Evolutionary conservation across 2,113 vertebrate species (phyloP).

Genomic region (Notiomystis cincta): DNA sequence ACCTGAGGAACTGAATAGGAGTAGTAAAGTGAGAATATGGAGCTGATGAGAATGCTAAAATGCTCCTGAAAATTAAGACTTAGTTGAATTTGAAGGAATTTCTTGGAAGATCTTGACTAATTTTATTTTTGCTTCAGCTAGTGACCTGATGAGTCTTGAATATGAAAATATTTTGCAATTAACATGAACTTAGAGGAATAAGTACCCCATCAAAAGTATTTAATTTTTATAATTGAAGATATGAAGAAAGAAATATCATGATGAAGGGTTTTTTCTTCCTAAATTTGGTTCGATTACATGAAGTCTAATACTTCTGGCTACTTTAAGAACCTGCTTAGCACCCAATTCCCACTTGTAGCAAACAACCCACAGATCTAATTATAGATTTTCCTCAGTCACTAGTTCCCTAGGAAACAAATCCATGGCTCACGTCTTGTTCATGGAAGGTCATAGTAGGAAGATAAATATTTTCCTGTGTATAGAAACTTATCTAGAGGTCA

Average conservation of each 20-base stretch:
- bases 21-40: background rate
- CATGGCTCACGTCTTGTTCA: constrained; percentile 67
- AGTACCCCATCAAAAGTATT: background rate
- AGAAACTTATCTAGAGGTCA: constrained; percentile 77
- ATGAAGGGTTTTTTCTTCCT: background rate
- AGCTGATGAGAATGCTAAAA: background rate
- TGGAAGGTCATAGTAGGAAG: constrained; percentile 73
- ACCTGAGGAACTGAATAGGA: background rate
- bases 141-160: background rate
- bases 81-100: background rate
- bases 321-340: constrained; percentile 65
- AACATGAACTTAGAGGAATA: background rate
- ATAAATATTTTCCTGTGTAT: constrained; percentile 71
- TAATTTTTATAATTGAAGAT: background rate
- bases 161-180: background rate
- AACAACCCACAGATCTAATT: constrained; percentile 80
- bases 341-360: constrained; percentile 68
- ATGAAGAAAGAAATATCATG: background rate
- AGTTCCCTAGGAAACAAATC: constrained; percentile 80
- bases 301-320: constrained; percentile 30
- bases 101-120: background rate
- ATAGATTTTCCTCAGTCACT: constrained; percentile 78
- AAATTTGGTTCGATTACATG: background rate
- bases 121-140: background rate
- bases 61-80: background rate